Evolutionary conservation across 64 coral and sea anemone species (phyloP).

Genomic region (Porites australiensis): DNA sequence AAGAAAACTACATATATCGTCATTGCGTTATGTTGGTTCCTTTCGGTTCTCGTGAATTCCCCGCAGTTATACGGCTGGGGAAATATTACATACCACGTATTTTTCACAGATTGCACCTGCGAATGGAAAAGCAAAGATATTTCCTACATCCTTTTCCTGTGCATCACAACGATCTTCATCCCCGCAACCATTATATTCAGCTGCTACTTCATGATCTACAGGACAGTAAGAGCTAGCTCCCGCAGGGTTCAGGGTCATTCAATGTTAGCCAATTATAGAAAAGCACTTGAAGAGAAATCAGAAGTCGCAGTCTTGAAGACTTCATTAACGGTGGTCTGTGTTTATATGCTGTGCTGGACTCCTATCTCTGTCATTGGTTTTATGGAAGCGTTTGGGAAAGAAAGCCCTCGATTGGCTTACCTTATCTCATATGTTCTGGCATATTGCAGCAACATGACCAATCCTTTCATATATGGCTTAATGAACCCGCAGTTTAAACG

Average conservation of each 20-base stretch:
- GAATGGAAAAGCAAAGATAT: conserved; percentile 36
- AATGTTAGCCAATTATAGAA: neutral
- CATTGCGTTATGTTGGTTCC: conserved; percentile 30
- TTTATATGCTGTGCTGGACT: conserved; percentile 61
- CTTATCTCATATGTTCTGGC: conserved; percentile 44
- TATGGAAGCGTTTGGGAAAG: conserved; percentile 1
- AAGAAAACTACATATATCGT: neutral
- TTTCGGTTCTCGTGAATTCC: conserved; percentile 11
- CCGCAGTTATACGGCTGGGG: conserved; percentile 66
- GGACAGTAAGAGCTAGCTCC: conserved; percentile 44
- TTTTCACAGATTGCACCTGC: conserved; percentile 37
- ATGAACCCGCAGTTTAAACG: conserved; percentile 71
- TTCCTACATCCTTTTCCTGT: conserved; percentile 46
- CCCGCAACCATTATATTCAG: conserved; percentile 43
- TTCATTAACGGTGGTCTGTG: conserved; percentile 58
- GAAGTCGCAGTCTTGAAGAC: conserved; percentile 61
- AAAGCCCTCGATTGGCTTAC: conserved; percentile 2
- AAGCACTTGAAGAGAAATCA: neutral
- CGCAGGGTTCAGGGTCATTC: neutral
- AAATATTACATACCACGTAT: conserved; percentile 7
- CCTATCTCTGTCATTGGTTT: conserved; percentile 60
- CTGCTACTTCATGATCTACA: conserved; percentile 75
- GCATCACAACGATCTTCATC: neutral
- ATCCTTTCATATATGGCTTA: conserved; percentile 80
- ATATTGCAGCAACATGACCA: conserved; percentile 71